A percentile compares a stretch with the other conserved stretches of the same genome.
Conservation (phyloP, 2,888 invertebrate species). For the Lasioglossum morio region DNA sequence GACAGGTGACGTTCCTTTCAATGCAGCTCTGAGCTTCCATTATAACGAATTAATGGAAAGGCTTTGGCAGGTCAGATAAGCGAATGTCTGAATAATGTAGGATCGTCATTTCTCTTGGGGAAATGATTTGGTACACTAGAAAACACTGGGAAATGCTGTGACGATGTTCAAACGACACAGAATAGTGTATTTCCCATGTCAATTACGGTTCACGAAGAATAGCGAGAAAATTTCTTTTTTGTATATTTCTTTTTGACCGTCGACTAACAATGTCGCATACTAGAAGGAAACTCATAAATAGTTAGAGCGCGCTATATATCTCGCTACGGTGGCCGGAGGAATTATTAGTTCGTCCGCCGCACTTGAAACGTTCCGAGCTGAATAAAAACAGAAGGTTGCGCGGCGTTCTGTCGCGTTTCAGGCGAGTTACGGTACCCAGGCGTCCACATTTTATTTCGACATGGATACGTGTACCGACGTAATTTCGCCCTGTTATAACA, state of each 20-base stretch:
- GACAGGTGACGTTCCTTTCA: neutral
- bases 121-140: neutral
- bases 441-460: slow-evolving; percentile 36
- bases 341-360: slow-evolving; percentile 24
- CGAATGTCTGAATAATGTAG: neutral
- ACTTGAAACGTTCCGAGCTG: slow-evolving; percentile 28
- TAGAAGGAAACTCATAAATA: slow-evolving; percentile 35
- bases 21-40: neutral
- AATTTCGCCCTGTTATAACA: slow-evolving; percentile 33
- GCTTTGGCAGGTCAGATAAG: neutral
- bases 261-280: slow-evolving; percentile 31
- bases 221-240: slow-evolving; percentile 10
- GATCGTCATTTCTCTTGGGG: neutral
- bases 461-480: slow-evolving; percentile 11
- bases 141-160: neutral
- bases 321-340: slow-evolving; percentile 15
- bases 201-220: slow-evolving; percentile 32
- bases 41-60: neutral
- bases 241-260: neutral
- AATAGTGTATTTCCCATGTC: slow-evolving; percentile 30
- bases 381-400: neutral
- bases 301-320: slow-evolving; percentile 1
- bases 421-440: slow-evolving; percentile 20
- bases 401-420: slow-evolving; percentile 6
- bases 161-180: neutral